phyloP scores from a whole-genome alignment of 2,888 invertebrate genomes.

The Oxyteleia sp. region DNA sequence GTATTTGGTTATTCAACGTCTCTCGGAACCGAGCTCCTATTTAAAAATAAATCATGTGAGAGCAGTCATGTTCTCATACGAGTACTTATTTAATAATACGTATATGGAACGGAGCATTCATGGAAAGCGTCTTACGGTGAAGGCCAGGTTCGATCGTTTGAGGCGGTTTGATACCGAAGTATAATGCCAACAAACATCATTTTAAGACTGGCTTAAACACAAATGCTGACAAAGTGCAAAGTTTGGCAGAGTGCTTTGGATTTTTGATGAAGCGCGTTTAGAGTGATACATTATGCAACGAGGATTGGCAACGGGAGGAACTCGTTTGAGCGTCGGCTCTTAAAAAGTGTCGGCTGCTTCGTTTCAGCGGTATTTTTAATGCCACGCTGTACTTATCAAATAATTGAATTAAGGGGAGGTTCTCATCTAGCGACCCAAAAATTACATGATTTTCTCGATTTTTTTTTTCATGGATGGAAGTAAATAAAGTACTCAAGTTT shows the following conservation, averaged over 20 bases:
- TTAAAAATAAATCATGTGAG: constrained; percentile 45
- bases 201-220: constrained; percentile 10
- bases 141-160: constrained; percentile 27
- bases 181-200: constrained; percentile 17
- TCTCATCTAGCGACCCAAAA: too few species aligned
- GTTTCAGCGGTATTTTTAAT: too few species aligned
- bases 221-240: constrained; percentile 17
- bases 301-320: background rate
- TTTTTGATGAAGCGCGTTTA: constrained; percentile 16
- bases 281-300: background rate
- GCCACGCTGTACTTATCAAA: too few species aligned
- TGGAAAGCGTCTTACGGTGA: constrained; percentile 15
- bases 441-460: too few species aligned
- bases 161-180: constrained; percentile 11
- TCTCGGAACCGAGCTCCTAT: constrained; percentile 17
- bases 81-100: constrained; percentile 41
- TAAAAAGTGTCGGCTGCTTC: too few species aligned
- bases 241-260: background rate
- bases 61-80: constrained; percentile 20
- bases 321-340: too few species aligned
- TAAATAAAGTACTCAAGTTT: too few species aligned
- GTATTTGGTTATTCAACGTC: constrained; percentile 41
- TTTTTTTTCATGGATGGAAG: too few species aligned
- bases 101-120: constrained; percentile 23
- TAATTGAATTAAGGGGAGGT: too few species aligned